Evolutionary conservation across 2,888 invertebrate genomes (phyloP), one percentile per base, ranked within the genome.

Genomic region (Azorinus chamasolen): DNA sequence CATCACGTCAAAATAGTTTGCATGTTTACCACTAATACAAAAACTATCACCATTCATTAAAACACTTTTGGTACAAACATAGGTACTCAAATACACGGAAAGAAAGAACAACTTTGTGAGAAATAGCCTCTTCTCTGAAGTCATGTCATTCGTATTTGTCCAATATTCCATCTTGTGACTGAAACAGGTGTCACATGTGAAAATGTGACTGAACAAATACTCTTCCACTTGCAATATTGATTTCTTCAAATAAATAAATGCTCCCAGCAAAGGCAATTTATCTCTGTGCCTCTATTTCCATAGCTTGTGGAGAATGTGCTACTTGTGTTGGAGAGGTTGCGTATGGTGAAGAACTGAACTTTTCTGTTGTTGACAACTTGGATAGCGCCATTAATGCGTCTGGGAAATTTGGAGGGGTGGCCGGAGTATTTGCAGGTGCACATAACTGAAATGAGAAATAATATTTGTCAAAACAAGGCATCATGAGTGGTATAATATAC

Each of bases 381-480:
- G 97, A 97, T 93, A 98, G 97, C 63, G 97, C 97, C 80, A 97
- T 94, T 80, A 98, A 94, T 27, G 97, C 96, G 91, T 98, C 98
- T 3, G 97, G 97, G 92, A 98, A 98, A 93, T 97, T 97, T 39
- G 98, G 97, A 54, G 97, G 98, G 55, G 98, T 98, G 59, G 97
- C 97, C 62, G 98, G 98, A 70, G 97, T 98, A 93, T 98, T 98
- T 90, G 97, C 97, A 22, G 97, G 98, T 59, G 97, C 97, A 95
- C 97, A 97, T 93, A 96, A 94, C 96, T 97, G 95, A 53, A 93
- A 90, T 45, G 14, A n/a, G 20, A 45, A 45, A 45, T 5, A 45
- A 20, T 10, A 32, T 32, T 32, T 32, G 10, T 32, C 4, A 32
- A 4, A 32, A 32, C 10, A 32, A 32, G n/a, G n/a, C n/a, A n/a